Base-by-base conservation (phyloP, 2,888 invertebrate species). In the Timema podura region DNA sequence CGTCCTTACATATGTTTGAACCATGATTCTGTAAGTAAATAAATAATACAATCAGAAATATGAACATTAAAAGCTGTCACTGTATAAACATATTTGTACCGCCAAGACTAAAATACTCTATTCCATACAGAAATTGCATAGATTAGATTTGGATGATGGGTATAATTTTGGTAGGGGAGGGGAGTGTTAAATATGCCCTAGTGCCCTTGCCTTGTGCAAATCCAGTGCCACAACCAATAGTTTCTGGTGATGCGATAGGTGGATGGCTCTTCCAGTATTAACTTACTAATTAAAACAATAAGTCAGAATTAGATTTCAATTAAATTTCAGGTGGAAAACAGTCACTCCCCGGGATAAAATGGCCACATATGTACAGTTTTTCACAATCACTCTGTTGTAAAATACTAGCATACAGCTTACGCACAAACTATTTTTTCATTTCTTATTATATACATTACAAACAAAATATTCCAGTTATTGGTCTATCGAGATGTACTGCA, bases 21-120 rank as follows among this genome's bases (percentile, higher is more conserved):
- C 61, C 61, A 61, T 61, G 16, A 61, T 30, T 61, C 61, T 61
- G 16, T 61, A 61, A 61, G 6, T 45, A 61, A 61, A 61, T 30
- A 61, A 15, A 11, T 30, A 11, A 61, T 61, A 44, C 13, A 6
- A 61, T 15, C 61, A 61, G 16, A 61, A 61, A 61, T 61, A 30
- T 61, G 6, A 6, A 2, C 7, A 30, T 30, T 61, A 57, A n/a
- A 11, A 57, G 9, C 8, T n/a, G 15, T 57, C 2, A 57, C 5
- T n/a, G 8, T 6, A 61, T 44, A 10, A 16, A 61, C 61, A 61
- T 61, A 5, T 61, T 61, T 30, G 5, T 13, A 11, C 16, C 45
- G 13, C 2, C 30, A 11, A 61, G 7, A 44, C 30, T 13, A 6
- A 15, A 11, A 30, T 16, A 61, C 9, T 51, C 11, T 51, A 11